A percentile compares a stretch with the other conserved stretches of the same genome.
Conservation (phyloP, 2,113 vertebrate genomes). For the Peromyscus californicus region DNA sequence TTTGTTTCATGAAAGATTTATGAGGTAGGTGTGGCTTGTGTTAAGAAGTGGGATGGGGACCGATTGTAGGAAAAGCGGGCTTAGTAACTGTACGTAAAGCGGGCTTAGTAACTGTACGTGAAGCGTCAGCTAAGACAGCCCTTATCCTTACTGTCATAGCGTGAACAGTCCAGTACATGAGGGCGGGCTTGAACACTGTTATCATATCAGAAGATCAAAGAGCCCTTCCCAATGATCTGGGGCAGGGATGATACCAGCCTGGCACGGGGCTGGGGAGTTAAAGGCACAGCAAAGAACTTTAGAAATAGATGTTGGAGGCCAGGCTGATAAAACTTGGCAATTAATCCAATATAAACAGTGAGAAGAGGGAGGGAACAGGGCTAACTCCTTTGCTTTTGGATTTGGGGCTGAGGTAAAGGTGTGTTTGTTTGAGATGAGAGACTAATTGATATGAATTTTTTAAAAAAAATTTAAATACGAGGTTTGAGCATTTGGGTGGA, state of each 20-base stretch:
- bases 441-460: not conserved
- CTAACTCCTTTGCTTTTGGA: not conserved
- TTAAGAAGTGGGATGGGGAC: not conserved
- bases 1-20: constrained; percentile 8
- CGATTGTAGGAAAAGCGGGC: not conserved
- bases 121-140: not conserved
- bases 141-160: not conserved
- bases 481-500: not conserved
- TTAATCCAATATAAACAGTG: not conserved
- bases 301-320: constrained; percentile 1
- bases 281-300: not conserved
- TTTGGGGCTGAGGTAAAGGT: not conserved
- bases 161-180: not conserved
- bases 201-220: not conserved
- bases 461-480: no score
- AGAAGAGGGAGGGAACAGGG: not conserved
- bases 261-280: not conserved
- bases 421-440: not conserved
- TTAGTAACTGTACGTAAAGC: not conserved
- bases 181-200: not conserved
- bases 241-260: not conserved
- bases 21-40: not conserved
- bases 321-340: constrained; percentile 54
- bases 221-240: not conserved
- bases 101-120: not conserved